Base-by-base conservation (phyloP, 2,888 invertebrate genomes). In the Mechanitis mazaeus region DNA sequence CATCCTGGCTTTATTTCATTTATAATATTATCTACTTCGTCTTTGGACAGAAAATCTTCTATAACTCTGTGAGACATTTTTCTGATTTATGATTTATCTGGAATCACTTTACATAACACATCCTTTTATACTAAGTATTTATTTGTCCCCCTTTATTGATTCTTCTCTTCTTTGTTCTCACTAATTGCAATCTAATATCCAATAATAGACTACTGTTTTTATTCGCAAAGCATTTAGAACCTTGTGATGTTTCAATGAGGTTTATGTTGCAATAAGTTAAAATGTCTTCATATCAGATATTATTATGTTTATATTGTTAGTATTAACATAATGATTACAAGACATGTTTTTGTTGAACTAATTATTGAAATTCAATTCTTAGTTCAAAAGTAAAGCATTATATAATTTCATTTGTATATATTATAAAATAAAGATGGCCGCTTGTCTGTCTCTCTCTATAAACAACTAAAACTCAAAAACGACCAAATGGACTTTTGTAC, bases 11-110 rank as follows among this genome's bases (percentile, higher is more conserved):
- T 65, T 0, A 67, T 64, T 35, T 72, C 68, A 33, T 71, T 69
- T n/a, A 82, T 60, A 3, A 85, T 69, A 1, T 71, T 64, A 3
- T 70, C 62, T 0, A 84, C 62, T 60, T 83, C 79, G 31, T 75
- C 77, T 53, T 78, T 76, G 3, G 69, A 74, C 33, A 85, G 65
- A 0, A 84, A 62, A 33, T 76, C 72, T 42, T 64, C 59, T n/a
- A 70, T 31, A 6, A 6, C 50, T 42, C 9, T 61, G 5, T 45
- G 31, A 28, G 50, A 28, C 50, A 50, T 50, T 50, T 50, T 31
- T 7, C 3, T 47, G 28, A 47, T n/a, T n/a, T 6, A 28, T 20
- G 28, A 7, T 47, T 3, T 28, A 47, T 47, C n/a, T 47, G 47
- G n/a, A 1, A 47, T 12, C 20, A 47, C 20, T 20, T 35, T 35